These are phyloP conservation scores for Polylopha cassiicola DNA, from an alignment of 2,888 invertebrate species.

Conservation along the genomic window DNA sequence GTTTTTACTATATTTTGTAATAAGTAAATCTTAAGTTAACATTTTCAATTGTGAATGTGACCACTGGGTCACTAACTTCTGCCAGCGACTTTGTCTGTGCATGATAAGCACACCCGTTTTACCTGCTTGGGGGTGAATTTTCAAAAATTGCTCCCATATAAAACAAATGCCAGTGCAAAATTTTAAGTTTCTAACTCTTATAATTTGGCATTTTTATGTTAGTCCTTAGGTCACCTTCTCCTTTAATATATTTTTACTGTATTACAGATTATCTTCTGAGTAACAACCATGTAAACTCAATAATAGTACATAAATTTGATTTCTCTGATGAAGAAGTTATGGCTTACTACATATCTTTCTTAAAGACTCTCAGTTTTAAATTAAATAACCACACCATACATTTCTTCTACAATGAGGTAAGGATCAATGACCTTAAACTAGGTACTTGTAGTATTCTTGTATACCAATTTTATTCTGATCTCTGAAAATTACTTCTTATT, in stretches of 20 bases:
- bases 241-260: conserved; percentile 26
- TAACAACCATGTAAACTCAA: conserved; percentile 99
- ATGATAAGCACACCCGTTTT: too few relatives aligned
- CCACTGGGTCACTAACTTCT: too few relatives aligned
- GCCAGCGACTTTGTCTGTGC: too few relatives aligned
- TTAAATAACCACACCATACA: conserved; percentile 98
- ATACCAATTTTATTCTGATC: too few relatives aligned
- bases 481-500: conserved; percentile 13
- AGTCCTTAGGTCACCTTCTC: not conserved
- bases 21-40: too few relatives aligned
- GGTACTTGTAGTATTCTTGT: not conserved
- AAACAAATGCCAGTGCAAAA: too few relatives aligned
- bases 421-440: too few relatives aligned
- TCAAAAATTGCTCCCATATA: too few relatives aligned
- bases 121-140: too few relatives aligned
- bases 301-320: conserved; percentile 99
- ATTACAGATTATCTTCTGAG: conserved; percentile 97
- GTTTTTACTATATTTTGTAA: too few relatives aligned
- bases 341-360: conserved; percentile 99
- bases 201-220: conserved; percentile 2
- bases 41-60: too few relatives aligned
- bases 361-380: conserved; percentile 98
- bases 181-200: too few relatives aligned
- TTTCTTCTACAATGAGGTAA: conserved; percentile 99
- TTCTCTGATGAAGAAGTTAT: conserved; percentile 99